Evolutionary conservation across 2,888 invertebrate genomes (phyloP).

Genomic region (Agrotis ipsilon): DNA sequence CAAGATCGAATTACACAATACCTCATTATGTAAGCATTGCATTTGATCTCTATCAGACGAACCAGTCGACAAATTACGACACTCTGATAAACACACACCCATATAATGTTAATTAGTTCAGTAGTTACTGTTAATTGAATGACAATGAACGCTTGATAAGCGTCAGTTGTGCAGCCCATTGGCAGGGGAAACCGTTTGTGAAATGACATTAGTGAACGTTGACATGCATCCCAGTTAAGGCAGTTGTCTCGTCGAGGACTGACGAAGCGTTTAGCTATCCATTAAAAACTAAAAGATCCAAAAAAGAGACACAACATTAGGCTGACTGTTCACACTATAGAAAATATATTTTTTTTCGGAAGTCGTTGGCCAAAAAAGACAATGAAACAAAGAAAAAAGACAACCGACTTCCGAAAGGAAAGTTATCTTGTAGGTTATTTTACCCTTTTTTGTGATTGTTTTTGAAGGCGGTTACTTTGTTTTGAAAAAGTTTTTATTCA

Average conservation of each 20-base stretch:
- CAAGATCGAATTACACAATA: not conserved
- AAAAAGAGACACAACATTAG: no score
- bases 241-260: not conserved
- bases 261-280: not conserved
- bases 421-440: no score
- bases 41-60: constrained; percentile 7
- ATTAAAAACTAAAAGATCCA: no score
- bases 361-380: no score
- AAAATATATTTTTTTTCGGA: not conserved
- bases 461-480: no score
- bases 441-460: no score
- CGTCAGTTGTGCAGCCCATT: not conserved
- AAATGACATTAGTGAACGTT: constrained; percentile 20
- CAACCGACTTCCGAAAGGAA: no score
- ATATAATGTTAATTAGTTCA: constrained; percentile 43
- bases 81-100: constrained; percentile 13
- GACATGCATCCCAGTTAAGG: constrained; percentile 1
- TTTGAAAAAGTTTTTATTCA: no score
- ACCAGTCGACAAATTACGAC: constrained; percentile 8
- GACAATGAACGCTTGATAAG: constrained; percentile 13
- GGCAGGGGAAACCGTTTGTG: constrained; percentile 10
- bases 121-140: constrained; percentile 24
- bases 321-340: not conserved
- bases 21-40: constrained; percentile 4
- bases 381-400: no score